A percentile compares a stretch with the other conserved stretches of the same genome.
Evolutionary conservation across 2,888 invertebrate genomes (phyloP).

Genomic region (Stenolophus ochropezus): DNA sequence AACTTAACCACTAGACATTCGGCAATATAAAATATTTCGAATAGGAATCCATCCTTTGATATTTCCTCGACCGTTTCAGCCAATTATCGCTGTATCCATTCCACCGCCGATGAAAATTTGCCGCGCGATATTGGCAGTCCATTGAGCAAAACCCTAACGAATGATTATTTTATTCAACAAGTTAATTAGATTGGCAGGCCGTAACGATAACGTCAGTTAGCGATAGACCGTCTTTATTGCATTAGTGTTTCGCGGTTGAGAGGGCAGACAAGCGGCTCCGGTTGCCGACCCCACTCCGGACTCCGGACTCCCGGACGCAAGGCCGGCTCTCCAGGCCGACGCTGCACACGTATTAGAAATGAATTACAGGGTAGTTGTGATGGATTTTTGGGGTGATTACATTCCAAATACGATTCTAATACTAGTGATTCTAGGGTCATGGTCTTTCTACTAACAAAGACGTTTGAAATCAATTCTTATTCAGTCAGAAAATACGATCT

Average conservation of each 20-base stretch:
- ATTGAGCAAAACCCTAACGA: conserved; percentile 24
- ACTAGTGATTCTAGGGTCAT: no score
- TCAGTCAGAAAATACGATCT: no score
- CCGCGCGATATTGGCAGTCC: background rate
- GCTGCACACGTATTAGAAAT: background rate
- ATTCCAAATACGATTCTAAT: background rate
- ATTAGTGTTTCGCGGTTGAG: conserved; percentile 51
- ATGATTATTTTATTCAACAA: conserved; percentile 49
- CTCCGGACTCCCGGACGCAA: background rate
- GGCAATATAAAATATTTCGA: no score
- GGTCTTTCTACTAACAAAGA: no score
- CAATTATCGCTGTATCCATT: no score
- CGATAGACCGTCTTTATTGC: conserved; percentile 49
- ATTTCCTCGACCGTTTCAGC: no score
- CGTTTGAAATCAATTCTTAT: no score
- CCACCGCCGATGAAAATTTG: conserved; percentile 21
- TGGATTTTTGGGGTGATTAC: background rate
- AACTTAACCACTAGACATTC: no score
- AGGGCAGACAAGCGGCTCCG: conserved; percentile 29
- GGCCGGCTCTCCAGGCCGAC: background rate
- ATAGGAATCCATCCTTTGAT: no score
- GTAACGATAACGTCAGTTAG: conserved; percentile 50
- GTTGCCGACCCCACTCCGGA: background rate
- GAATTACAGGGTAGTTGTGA: background rate
- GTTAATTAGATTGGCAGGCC: conserved; percentile 50